Evolutionary conservation across 2,797 vertebrate species (phyloP).

Genomic region (Valencia hispanica): DNA sequence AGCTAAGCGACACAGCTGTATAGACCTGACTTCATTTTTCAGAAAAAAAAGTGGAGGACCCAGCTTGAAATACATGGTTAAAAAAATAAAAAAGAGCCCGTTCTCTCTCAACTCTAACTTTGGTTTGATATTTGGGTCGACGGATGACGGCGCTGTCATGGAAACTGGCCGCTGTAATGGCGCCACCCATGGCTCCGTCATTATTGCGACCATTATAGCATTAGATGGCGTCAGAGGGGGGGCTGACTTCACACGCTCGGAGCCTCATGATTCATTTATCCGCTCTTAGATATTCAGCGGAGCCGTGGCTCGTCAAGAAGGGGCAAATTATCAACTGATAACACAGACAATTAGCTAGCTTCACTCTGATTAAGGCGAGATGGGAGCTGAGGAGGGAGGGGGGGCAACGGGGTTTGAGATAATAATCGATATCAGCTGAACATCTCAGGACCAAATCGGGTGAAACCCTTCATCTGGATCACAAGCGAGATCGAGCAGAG

Average conservation of each 20-base stretch:
- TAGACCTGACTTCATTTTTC: background rate
- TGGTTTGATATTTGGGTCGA: constrained; percentile 19
- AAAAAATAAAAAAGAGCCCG: constrained; percentile 10
- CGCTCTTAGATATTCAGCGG: constrained; percentile 39
- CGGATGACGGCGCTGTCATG: constrained; percentile 50
- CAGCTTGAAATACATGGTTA: constrained; percentile 3
- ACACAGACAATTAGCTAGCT: constrained; percentile 50
- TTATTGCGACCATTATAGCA: constrained; percentile 68
- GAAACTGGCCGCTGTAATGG: constrained; percentile 64
- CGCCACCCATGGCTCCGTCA: constrained; percentile 60
- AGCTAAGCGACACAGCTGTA: background rate
- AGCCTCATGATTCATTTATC: constrained; percentile 59
- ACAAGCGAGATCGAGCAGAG: background rate
- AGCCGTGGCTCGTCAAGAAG: background rate
- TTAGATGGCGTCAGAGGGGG: constrained; percentile 66
- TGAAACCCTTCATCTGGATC: background rate
- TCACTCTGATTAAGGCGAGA: constrained; percentile 31
- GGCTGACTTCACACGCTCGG: constrained; percentile 31
- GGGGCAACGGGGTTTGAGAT: background rate
- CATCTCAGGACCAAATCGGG: constrained; percentile 7
- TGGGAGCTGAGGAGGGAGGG: background rate
- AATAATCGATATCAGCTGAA: constrained; percentile 17
- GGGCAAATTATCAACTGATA: constrained; percentile 57
- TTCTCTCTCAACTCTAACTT: constrained; percentile 13
- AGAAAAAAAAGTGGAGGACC: background rate